Evolutionary conservation across 2,113 vertebrate genomes (phyloP).

Genomic region (Narcine bancroftii): DNA sequence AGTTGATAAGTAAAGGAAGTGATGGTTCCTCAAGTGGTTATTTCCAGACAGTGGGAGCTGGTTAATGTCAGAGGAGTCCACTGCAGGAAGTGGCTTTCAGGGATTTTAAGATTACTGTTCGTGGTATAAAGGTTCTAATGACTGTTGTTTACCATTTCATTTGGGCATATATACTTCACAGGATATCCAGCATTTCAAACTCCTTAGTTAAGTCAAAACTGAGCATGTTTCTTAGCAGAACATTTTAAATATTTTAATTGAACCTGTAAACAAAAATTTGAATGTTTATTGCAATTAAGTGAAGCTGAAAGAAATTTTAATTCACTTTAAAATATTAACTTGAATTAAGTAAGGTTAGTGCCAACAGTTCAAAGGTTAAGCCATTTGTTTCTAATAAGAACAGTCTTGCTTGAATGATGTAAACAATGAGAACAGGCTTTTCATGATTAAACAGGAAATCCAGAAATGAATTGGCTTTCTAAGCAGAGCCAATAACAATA

Average conservation of each 20-base stretch:
- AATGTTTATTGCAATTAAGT: background rate
- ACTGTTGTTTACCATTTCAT: constrained; percentile 50
- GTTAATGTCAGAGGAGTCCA: constrained; percentile 47
- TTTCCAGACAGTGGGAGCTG: constrained; percentile 43
- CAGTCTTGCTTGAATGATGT: background rate
- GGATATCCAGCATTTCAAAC: constrained; percentile 49
- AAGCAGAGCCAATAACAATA: background rate
- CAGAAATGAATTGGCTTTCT: background rate
- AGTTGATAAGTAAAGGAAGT: constrained; percentile 50
- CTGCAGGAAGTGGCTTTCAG: constrained; percentile 46
- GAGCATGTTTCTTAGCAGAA: constrained; percentile 44
- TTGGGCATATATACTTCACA: constrained; percentile 49
- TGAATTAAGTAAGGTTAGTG: background rate
- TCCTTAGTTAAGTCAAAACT: constrained; percentile 54
- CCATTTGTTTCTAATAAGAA: background rate
- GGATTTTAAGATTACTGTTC: constrained; percentile 30
- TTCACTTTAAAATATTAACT: background rate
- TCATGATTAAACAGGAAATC: constrained; percentile 22
- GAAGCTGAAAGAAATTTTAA: background rate
- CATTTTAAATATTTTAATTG: background rate
- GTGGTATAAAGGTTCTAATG: constrained; percentile 47
- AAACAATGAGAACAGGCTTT: background rate
- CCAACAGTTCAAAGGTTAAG: constrained; percentile 26
- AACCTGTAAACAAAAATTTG: background rate
- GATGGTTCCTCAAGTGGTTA: constrained; percentile 47